Evolutionary conservation across 64 coral and sea anemone species (phyloP).

Genomic region (Orbicella faveolata): DNA sequence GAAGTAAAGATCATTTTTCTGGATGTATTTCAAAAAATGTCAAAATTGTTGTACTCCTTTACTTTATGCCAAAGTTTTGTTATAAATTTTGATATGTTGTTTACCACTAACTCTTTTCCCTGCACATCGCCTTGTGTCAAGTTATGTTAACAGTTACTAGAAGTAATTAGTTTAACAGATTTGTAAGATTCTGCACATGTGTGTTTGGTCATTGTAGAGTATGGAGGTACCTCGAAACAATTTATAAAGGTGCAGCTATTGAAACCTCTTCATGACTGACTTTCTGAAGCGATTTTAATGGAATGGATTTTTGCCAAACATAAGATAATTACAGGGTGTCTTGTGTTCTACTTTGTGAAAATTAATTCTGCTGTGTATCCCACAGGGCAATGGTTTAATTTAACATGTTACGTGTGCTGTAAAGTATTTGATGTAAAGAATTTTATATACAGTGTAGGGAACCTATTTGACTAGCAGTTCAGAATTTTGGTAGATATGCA

Average conservation of each 20-base stretch:
- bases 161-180: too few relatives aligned
- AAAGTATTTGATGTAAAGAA: background rate
- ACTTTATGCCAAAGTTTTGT: background rate
- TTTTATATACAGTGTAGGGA: too few relatives aligned
- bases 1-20: background rate
- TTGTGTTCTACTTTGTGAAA: background rate
- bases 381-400: background rate
- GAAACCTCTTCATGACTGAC: too few relatives aligned
- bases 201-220: too few relatives aligned
- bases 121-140: too few relatives aligned
- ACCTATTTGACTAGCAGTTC: too few relatives aligned
- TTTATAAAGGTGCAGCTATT: too few relatives aligned
- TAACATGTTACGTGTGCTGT: background rate
- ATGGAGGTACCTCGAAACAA: too few relatives aligned
- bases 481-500: too few relatives aligned
- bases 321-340: background rate
- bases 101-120: background rate
- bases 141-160: too few relatives aligned
- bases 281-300: too few relatives aligned
- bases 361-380: background rate
- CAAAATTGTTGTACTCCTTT: background rate
- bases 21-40: background rate
- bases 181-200: too few relatives aligned
- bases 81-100: background rate
- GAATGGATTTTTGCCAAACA: background rate